phyloP scores from a whole-genome alignment of 2,113 vertebrate genomes.

The Cervus canadensis region DNA sequence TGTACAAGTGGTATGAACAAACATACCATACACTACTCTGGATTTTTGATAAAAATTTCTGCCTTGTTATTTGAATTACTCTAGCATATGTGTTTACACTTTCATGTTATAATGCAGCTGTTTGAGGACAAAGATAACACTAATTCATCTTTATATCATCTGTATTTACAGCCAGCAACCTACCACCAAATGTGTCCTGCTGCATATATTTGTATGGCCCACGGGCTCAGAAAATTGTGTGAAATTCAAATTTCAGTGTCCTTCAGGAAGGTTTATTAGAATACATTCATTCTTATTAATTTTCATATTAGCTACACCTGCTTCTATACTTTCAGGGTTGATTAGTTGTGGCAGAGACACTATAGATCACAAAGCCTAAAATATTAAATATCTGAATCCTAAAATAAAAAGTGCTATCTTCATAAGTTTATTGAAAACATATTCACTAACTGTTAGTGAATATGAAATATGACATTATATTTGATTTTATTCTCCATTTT shows the following conservation, averaged over 20 bases:
- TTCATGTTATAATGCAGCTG: no score
- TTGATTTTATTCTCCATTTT: background rate
- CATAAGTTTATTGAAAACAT: background rate
- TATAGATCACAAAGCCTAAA: background rate
- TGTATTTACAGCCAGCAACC: background rate
- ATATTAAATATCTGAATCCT: background rate
- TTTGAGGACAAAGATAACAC: background rate
- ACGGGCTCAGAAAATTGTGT: background rate
- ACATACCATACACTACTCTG: background rate
- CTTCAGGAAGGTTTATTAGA: background rate
- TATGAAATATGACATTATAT: background rate
- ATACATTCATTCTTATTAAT: background rate
- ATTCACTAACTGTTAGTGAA: background rate
- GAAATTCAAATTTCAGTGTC: background rate
- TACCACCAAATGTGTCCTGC: background rate
- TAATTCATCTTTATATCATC: background rate
- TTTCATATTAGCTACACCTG: background rate
- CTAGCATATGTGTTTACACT: no score
- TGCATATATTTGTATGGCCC: background rate
- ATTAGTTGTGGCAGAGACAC: background rate
- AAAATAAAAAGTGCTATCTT: background rate
- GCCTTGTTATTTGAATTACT: background rate
- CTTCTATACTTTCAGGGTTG: background rate
- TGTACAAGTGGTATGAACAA: background rate
- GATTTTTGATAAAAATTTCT: background rate